phyloP scores from a whole-genome alignment of 2,888 invertebrate genomes.

The Drosophila bunnanda region DNA sequence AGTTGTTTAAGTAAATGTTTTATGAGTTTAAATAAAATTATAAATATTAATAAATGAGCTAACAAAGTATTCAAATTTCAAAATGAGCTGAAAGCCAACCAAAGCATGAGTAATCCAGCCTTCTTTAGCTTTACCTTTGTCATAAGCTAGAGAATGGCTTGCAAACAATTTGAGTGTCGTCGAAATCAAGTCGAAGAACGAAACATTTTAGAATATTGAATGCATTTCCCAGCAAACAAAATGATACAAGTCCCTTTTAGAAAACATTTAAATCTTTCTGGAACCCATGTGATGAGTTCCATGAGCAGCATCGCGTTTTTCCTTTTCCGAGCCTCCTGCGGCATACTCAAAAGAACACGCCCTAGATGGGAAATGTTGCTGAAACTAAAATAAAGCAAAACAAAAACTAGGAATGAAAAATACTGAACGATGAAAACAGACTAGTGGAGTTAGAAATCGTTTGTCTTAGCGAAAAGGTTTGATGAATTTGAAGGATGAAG shows the following conservation, averaged over 20 bases:
- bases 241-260: background rate
- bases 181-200: background rate
- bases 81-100: background rate
- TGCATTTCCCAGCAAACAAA: background rate
- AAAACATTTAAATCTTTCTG: slow-evolving; percentile 8
- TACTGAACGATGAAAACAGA: background rate
- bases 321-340: slow-evolving; percentile 31
- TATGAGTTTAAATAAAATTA: slow-evolving; percentile 2
- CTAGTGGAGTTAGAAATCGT: background rate
- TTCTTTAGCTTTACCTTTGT: background rate
- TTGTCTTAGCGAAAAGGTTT: slow-evolving; percentile 32
- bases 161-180: slow-evolving; percentile 6
- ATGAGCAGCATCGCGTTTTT: slow-evolving; percentile 1
- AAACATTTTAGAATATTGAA: background rate
- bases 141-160: background rate
- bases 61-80: background rate
- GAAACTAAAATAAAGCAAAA: background rate
- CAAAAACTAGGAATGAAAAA: slow-evolving; percentile 2
- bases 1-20: slow-evolving; percentile 7
- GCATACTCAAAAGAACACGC: slow-evolving; percentile 29
- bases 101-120: background rate
- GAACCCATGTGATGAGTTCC: slow-evolving; percentile 45
- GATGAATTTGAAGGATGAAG: slow-evolving; percentile 2
- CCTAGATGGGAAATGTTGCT: slow-evolving; percentile 9
- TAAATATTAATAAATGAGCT: background rate